phyloP scores from a whole-genome alignment of 1,140 invertebrate genomes.

The Temnothorax nylanderi region DNA sequence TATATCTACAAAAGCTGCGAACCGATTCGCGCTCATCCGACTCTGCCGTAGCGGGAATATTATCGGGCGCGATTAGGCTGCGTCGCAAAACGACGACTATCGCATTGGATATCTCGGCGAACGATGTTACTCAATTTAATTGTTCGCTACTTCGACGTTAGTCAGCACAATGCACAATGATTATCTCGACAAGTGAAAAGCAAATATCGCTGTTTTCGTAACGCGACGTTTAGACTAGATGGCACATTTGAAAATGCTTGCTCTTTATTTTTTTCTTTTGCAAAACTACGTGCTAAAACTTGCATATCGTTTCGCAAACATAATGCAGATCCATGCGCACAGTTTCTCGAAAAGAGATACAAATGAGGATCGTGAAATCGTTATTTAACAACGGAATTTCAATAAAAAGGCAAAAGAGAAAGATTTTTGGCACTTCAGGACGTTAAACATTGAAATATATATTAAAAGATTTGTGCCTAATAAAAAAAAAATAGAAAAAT shows the following conservation, averaged over 20 bases:
- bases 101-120: background rate
- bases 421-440: background rate
- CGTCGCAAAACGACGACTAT: background rate
- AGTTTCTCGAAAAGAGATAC: background rate
- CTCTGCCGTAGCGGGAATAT: background rate
- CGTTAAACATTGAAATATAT: background rate
- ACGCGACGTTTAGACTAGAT: background rate
- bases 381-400: background rate
- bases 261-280: background rate
- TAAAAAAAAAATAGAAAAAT: constrained; percentile 10
- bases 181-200: background rate
- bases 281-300: background rate
- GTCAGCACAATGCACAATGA: background rate
- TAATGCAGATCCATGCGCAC: background rate
- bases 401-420: background rate
- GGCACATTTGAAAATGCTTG: background rate
- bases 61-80: constrained; percentile 18
- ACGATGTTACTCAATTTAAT: constrained; percentile 41
- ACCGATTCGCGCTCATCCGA: constrained; percentile 19
- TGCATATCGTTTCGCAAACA: background rate
- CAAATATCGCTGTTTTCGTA: background rate
- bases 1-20: constrained; percentile 61
- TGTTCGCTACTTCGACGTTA: constrained; percentile 23
- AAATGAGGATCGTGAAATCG: background rate
- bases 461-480: background rate